Conservation (phyloP, 2,113 vertebrate genomes). For the Sylvietta virens region DNA sequence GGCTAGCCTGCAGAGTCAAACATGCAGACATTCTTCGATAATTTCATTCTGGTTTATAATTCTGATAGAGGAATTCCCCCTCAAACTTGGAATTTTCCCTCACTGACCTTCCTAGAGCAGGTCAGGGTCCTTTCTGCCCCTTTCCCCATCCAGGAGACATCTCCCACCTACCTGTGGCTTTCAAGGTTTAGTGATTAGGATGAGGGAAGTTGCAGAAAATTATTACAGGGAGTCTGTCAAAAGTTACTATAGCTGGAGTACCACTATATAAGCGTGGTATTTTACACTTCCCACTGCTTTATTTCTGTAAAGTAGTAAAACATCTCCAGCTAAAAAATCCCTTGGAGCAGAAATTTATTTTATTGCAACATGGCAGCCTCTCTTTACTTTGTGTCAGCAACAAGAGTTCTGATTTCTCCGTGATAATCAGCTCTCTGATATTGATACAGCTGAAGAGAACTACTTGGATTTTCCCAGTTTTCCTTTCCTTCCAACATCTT, state of each 20-base stretch:
- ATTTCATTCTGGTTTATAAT: background rate
- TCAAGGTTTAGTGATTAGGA: background rate
- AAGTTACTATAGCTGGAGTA: background rate
- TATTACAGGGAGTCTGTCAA: background rate
- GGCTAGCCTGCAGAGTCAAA: background rate
- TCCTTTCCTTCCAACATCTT: background rate
- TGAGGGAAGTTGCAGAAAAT: background rate
- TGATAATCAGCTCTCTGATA: background rate
- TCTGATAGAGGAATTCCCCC: background rate
- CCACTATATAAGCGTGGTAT: background rate
- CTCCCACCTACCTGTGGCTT: background rate
- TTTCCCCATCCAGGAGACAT: background rate
- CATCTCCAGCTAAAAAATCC: background rate
- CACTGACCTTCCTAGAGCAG: background rate
- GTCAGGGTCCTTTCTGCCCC: rapidly evolving
- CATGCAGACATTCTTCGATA: background rate
- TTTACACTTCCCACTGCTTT: background rate
- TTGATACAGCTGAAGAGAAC: background rate
- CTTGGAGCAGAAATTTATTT: background rate
- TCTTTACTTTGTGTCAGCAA: background rate
- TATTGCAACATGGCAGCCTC: background rate
- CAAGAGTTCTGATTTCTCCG: background rate
- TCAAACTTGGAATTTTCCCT: background rate
- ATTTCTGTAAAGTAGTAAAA: background rate
- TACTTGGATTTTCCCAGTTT: background rate